Evolutionary conservation across 35 echinoderm and acorn worm species (phyloP).

Genomic region (Apostichopus japonicus): DNA sequence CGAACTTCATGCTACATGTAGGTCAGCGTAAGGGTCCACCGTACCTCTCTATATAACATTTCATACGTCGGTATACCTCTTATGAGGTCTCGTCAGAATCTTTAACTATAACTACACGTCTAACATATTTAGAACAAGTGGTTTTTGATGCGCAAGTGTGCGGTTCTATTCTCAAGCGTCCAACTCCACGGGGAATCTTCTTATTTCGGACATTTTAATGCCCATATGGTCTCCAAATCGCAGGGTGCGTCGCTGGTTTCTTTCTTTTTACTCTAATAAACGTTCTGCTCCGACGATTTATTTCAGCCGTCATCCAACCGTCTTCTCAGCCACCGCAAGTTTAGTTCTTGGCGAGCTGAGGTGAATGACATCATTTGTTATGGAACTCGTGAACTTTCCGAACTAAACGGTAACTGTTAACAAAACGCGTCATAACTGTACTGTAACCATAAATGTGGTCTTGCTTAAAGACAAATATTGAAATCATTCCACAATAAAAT

Average conservation of each 20-base stretch:
- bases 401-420: not conserved
- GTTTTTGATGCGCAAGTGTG: conserved; percentile 19
- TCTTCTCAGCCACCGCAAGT: not conserved
- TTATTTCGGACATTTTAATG: conserved; percentile 20
- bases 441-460: not conserved
- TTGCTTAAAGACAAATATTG: not conserved
- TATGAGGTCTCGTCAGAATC: not conserved
- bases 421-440: not conserved
- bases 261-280: not conserved
- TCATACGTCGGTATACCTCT: not conserved
- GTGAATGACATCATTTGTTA: not conserved
- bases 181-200: not conserved
- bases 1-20: not conserved
- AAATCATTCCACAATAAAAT: not conserved
- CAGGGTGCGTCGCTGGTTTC: conserved; percentile 5
- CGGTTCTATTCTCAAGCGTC: conserved; percentile 8
- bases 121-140: conserved; percentile 49
- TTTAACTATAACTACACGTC: not conserved
- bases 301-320: not conserved
- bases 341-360: not conserved
- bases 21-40: conserved; percentile 3
- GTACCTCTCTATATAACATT: not conserved
- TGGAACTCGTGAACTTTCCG: not conserved
- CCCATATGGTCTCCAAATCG: conserved; percentile 46
- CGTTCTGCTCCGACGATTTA: conserved; percentile 20